Base-by-base conservation (phyloP, 2,888 invertebrate species). In the Congeria kusceri region DNA sequence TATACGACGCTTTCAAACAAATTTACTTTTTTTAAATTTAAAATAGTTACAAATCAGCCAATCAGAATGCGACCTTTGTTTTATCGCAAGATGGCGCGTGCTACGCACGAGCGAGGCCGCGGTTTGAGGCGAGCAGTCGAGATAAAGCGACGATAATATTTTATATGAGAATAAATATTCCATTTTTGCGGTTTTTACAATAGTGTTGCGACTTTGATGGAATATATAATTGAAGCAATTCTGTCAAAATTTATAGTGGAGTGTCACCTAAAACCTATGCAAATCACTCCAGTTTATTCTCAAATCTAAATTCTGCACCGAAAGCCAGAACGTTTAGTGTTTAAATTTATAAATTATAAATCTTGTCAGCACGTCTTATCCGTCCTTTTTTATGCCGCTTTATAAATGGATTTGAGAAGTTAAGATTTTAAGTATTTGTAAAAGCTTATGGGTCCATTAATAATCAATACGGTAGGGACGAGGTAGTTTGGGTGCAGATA, bases 11-110 rank as follows among this genome's bases (percentile, higher is more conserved):
- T 11, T 39, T 39, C 39, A 39, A 7, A 1, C 39, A 39, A 11
- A 13, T 15, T 39, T 39, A 13, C 39, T 13, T 3, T 39, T 39
- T 39, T n/a, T n/a, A n/a, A 15, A 39, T 39, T 39, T 39, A 39
- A 39, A 39, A 13, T 39, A 1, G 15, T 39, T 39, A 39, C 32
- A 53, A 67, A 47, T 64, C 68, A 64, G 57, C 74, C 74, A 74
- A 74, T 74, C 66, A 63, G 47, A 67, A 44, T 64, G 56, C 25
- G 59, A 56, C 46, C 49, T 67, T 73, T 68, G 69, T 64, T 64
- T 70, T 63, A 57, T 64, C 59, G 70, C n/a, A 58, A 70, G 65
- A 44, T 65, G 76, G 64, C 76, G 76, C 69, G 76, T 70, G 76
- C 76, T 32, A 29, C 76, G 49, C 70, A 58, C 61, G 73, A 67